These are phyloP conservation scores for Eurypyga helias DNA, from an alignment of 2,113 vertebrate species.

Conservation along the genomic window DNA sequence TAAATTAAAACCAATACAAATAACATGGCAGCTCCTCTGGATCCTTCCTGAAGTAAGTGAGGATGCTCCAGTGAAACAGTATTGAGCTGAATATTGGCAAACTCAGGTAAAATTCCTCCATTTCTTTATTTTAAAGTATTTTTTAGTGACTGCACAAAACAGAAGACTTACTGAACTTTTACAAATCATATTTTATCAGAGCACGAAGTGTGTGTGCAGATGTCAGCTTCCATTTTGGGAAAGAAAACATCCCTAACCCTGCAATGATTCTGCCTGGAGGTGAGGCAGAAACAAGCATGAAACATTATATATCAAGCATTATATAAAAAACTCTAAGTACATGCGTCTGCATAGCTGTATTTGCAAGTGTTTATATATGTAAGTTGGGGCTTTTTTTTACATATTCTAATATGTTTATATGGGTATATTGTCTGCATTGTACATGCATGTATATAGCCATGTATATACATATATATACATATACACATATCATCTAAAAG, in stretches of 20 bases:
- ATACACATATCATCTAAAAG: background rate
- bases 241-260: accelerated
- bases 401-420: background rate
- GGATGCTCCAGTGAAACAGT: background rate
- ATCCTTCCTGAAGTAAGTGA: background rate
- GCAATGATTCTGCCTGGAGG: background rate
- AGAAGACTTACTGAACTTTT: background rate
- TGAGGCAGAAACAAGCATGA: background rate
- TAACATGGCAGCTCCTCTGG: background rate
- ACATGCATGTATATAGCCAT: background rate
- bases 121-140: background rate
- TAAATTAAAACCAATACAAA: background rate
- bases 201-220: background rate
- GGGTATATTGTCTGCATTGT: background rate
- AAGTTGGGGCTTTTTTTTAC: accelerated
- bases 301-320: background rate
- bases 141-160: background rate
- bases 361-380: background rate
- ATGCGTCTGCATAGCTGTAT: background rate
- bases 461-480: background rate
- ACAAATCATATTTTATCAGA: background rate
- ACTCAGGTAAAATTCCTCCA: background rate
- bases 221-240: background rate
- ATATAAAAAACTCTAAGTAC: background rate
- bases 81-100: background rate